phyloP scores from a whole-genome alignment of 2,888 invertebrate species.

The Lapara coniferarum region DNA sequence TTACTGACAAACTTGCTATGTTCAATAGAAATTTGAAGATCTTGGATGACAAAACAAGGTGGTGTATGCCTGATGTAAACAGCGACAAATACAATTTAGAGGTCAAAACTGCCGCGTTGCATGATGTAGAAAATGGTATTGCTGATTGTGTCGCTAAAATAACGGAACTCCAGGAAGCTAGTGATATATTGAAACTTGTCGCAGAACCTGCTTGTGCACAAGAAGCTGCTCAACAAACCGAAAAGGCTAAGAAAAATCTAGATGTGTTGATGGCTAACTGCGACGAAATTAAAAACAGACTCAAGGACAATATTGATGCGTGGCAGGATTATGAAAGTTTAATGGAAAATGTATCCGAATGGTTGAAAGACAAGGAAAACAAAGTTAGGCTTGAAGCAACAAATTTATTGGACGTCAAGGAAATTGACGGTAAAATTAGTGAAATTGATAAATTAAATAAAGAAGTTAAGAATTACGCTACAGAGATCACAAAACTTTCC shows the following conservation, averaged over 20 bases:
- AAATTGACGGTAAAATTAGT: slow-evolving; percentile 87
- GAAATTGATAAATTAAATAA: slow-evolving; percentile 86
- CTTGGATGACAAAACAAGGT: slow-evolving; percentile 93
- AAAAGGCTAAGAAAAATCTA: slow-evolving; percentile 88
- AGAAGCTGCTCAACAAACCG: slow-evolving; percentile 87
- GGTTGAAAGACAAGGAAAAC: slow-evolving; percentile 92
- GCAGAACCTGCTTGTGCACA: slow-evolving; percentile 88
- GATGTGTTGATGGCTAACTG: slow-evolving; percentile 87
- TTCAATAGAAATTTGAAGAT: slow-evolving; percentile 91
- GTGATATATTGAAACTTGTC: slow-evolving; percentile 88
- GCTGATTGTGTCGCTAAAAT: slow-evolving; percentile 87
- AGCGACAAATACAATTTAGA: slow-evolving; percentile 96
- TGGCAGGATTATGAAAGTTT: slow-evolving; percentile 92
- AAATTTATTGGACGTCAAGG: slow-evolving; percentile 86
- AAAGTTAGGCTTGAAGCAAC: slow-evolving; percentile 89
- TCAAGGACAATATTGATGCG: slow-evolving; percentile 88
- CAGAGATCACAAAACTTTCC: slow-evolving; percentile 86
- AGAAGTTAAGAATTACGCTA: slow-evolving; percentile 86
- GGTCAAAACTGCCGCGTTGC: slow-evolving; percentile 92
- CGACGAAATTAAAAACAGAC: slow-evolving; percentile 85
- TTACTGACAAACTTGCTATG: slow-evolving; percentile 92
- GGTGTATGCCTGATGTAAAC: slow-evolving; percentile 95
- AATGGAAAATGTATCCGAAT: slow-evolving; percentile 88
- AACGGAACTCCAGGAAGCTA: slow-evolving; percentile 87
- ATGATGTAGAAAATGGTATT: slow-evolving; percentile 89